These are phyloP conservation scores for Crotophaga sulcirostris DNA, from an alignment of 2,113 vertebrate species.

Conservation along the genomic window DNA sequence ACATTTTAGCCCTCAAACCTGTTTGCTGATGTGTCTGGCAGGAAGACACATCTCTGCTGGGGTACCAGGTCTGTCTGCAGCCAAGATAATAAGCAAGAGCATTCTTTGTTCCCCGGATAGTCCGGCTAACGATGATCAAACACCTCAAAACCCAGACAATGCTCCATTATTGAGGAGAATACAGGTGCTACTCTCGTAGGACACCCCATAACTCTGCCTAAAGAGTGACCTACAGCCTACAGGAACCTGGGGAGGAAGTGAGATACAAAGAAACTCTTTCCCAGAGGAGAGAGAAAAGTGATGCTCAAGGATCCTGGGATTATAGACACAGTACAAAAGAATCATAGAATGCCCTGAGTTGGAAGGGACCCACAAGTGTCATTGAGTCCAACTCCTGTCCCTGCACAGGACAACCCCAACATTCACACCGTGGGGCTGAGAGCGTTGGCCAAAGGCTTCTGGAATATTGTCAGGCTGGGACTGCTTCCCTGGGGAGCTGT, in stretches of 20 bases:
- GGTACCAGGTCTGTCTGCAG: background rate
- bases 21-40: accelerated
- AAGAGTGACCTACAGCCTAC: accelerated
- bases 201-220: background rate
- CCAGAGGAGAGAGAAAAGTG: background rate
- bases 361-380: too few relatives aligned
- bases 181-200: background rate
- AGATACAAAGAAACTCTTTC: background rate
- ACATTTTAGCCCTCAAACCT: background rate
- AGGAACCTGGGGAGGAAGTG: accelerated
- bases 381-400: too few relatives aligned
- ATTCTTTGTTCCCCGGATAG: accelerated
- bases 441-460: too few relatives aligned
- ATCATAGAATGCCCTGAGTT: too few relatives aligned
- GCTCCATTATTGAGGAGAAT: accelerated
- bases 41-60: background rate
- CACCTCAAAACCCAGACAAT: background rate
- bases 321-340: background rate
- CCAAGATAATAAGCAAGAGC: background rate
- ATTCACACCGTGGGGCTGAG: too few relatives aligned
- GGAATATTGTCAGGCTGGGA: too few relatives aligned
- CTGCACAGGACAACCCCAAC: too few relatives aligned
- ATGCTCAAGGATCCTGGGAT: accelerated
- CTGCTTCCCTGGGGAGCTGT: too few relatives aligned
- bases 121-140: background rate